Conservation (phyloP, 2,888 invertebrate species). For the Orthonevra nobilis region DNA sequence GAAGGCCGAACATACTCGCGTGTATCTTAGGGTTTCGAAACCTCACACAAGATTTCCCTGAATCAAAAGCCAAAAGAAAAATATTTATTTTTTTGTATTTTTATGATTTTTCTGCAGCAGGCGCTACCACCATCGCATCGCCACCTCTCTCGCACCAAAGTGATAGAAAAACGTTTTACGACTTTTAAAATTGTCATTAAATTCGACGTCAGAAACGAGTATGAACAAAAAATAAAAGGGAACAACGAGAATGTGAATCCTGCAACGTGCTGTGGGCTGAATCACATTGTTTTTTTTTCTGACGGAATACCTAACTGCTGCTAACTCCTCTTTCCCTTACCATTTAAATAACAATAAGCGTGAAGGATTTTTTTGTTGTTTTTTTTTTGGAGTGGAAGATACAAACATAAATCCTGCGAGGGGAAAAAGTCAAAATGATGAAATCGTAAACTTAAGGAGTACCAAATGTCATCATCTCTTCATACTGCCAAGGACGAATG, state of each 20-base stretch:
- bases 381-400: not conserved
- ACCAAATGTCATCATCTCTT: slow-evolving; percentile 59
- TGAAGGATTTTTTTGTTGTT: slow-evolving; percentile 10
- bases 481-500: slow-evolving; percentile 57
- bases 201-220: slow-evolving; percentile 22
- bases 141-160: slow-evolving; percentile 23
- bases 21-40: slow-evolving; percentile 45
- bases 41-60: slow-evolving; percentile 51
- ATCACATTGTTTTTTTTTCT: slow-evolving; percentile 56
- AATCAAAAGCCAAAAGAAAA: slow-evolving; percentile 2
- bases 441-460: slow-evolving; percentile 61
- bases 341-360: slow-evolving; percentile 37
- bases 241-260: slow-evolving; percentile 20
- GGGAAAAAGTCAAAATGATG: slow-evolving; percentile 43
- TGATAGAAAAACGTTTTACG: slow-evolving; percentile 66
- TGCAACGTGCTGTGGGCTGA: slow-evolving; percentile 46
- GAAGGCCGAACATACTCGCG: slow-evolving; percentile 7
- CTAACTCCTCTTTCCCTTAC: not conserved
- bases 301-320: slow-evolving; percentile 37
- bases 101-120: slow-evolving; percentile 29
- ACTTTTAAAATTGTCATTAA: slow-evolving; percentile 65
- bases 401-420: not conserved
- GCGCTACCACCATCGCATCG: not conserved
- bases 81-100: slow-evolving; percentile 3
- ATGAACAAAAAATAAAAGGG: not conserved